phyloP scores from a whole-genome alignment of 1,140 invertebrate species.

The Drosophila mayri region DNA sequence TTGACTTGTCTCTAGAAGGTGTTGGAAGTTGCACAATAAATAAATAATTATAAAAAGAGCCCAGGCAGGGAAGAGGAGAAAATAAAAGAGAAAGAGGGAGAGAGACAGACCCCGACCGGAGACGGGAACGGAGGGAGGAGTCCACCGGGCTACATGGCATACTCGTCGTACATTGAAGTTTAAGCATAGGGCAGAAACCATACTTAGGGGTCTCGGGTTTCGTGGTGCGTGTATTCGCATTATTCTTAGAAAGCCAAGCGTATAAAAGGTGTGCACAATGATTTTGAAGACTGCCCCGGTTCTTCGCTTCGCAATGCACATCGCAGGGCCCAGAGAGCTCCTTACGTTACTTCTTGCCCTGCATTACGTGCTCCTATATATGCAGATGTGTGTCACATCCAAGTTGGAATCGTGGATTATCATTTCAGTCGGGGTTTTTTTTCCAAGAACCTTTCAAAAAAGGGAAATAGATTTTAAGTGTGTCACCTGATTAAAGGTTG shows the following conservation, averaged over 20 bases:
- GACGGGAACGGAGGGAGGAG: not conserved
- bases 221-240: conserved; percentile 80
- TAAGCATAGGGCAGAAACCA: conserved; percentile 82
- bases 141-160: conserved; percentile 55
- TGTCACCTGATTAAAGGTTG: not conserved
- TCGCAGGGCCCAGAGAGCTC: conserved; percentile 7
- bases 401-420: conserved; percentile 19
- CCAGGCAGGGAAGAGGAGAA: conserved; percentile 21
- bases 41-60: conserved; percentile 81
- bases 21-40: conserved; percentile 85
- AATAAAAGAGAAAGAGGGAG: conserved; percentile 17
- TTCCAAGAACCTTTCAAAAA: not conserved
- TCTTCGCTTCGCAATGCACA: conserved; percentile 22
- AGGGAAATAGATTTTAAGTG: not conserved
- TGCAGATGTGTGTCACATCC: conserved; percentile 49
- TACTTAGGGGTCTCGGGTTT: conserved; percentile 78
- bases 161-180: conserved; percentile 69
- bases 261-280: conserved; percentile 82
- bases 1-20: conserved; percentile 84
- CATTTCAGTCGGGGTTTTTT: not conserved
- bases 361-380: conserved; percentile 17
- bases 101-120: conserved; percentile 19
- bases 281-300: conserved; percentile 62
- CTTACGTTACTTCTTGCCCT: conserved; percentile 24
- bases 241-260: conserved; percentile 82